phyloP scores from a whole-genome alignment of 2,797 vertebrate genomes.

The Clamator glandarius region DNA sequence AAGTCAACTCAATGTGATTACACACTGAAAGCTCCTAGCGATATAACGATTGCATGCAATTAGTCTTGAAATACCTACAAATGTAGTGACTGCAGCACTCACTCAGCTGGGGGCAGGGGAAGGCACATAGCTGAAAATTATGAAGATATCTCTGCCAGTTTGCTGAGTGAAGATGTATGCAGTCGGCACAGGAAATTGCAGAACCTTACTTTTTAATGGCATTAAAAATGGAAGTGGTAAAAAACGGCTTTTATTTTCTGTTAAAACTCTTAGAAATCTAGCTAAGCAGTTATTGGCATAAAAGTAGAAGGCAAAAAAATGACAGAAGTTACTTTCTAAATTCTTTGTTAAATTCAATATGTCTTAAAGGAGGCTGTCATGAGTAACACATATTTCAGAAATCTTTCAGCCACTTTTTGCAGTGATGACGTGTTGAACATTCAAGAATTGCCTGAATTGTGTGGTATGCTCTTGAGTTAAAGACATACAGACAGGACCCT shows the following conservation, averaged over 20 bases:
- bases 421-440: background rate
- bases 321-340: background rate
- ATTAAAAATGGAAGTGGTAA: background rate
- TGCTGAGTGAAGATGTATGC: background rate
- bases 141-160: background rate
- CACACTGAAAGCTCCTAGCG: background rate
- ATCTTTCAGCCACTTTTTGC: background rate
- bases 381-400: background rate
- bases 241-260: background rate
- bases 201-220: background rate
- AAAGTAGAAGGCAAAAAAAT: background rate
- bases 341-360: background rate
- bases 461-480: background rate
- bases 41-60: background rate
- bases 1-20: background rate
- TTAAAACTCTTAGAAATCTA: background rate
- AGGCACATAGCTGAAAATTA: background rate
- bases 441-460: background rate
- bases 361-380: background rate
- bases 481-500: background rate
- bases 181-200: background rate
- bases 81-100: background rate
- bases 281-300: background rate
- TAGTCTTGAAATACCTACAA: background rate
- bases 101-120: accelerated